Percentiles rank a stretch among this genome's conserved stretches.
phyloP scores from a whole-genome alignment of 2,888 invertebrate species.

The Platycnemis pennipes region DNA sequence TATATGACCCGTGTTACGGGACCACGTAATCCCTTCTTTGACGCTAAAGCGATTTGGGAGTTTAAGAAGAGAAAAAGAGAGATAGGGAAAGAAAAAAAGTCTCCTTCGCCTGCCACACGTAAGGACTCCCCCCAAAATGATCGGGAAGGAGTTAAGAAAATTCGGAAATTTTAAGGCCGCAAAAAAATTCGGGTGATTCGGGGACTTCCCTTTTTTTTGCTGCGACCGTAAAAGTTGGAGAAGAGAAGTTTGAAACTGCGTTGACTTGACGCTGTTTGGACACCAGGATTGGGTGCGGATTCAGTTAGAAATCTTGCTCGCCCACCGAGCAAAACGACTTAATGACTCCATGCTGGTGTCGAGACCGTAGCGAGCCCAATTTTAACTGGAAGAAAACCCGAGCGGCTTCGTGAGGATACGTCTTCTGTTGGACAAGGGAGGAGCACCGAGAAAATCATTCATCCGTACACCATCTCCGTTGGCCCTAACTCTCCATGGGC shows the following conservation, averaged over 20 bases:
- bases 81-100: neutral
- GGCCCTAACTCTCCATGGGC: no score
- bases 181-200: neutral
- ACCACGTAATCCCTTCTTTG: constrained; percentile 29
- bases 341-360: no score
- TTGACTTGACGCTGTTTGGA: neutral
- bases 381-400: no score
- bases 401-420: no score
- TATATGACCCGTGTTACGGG: constrained; percentile 5
- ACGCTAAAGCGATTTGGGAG: constrained; percentile 30
- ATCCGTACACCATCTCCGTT: no score
- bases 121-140: constrained; percentile 16
- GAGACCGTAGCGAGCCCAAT: no score
- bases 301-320: no score
- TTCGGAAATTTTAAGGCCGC: neutral
- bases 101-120: neutral
- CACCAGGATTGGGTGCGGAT: no score
- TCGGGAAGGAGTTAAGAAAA: constrained; percentile 24
- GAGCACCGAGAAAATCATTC: no score
- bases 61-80: neutral
- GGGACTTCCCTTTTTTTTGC: neutral
- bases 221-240: neutral
- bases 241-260: neutral
- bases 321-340: no score
- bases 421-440: no score